These are phyloP conservation scores for Nannospalax galili DNA, from an alignment of 2,113 vertebrate genomes.

Conservation along the genomic window DNA sequence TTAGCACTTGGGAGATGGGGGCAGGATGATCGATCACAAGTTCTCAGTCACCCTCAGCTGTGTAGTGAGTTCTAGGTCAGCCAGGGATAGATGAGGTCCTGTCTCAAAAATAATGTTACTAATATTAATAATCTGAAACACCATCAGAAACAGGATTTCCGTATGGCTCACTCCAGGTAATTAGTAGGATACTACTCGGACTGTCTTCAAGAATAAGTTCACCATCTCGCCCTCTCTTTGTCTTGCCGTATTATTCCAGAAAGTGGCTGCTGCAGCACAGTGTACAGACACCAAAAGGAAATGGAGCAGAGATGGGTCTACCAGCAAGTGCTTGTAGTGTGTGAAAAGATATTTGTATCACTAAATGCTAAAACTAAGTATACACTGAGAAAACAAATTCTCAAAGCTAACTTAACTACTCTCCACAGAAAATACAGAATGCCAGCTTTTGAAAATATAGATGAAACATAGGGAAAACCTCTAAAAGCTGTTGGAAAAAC, in stretches of 20 bases:
- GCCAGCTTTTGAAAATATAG: not conserved
- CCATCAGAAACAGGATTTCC: not conserved
- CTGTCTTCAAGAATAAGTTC: not conserved
- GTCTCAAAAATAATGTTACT: not conserved
- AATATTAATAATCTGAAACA: not conserved
- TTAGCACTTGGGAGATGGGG: no score
- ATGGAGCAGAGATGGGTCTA: not conserved
- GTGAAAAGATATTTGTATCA: not conserved
- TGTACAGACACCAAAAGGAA: not conserved
- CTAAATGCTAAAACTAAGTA: not conserved
- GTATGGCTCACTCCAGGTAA: not conserved
- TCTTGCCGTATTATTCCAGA: not conserved
- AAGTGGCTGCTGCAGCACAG: not conserved
- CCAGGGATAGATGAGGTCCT: not conserved
- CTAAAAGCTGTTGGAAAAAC: not conserved
- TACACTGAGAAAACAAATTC: not conserved
- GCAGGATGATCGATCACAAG: not conserved
- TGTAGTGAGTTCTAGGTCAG: not conserved
- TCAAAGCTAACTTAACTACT: not conserved
- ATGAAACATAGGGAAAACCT: not conserved
- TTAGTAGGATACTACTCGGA: not conserved
- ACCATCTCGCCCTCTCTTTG: not conserved
- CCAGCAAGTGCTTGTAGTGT: no score
- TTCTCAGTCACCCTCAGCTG: not conserved
- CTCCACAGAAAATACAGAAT: not conserved